phyloP scores from a whole-genome alignment of 2,113 vertebrate genomes.

The Telmatochromis sp. region DNA sequence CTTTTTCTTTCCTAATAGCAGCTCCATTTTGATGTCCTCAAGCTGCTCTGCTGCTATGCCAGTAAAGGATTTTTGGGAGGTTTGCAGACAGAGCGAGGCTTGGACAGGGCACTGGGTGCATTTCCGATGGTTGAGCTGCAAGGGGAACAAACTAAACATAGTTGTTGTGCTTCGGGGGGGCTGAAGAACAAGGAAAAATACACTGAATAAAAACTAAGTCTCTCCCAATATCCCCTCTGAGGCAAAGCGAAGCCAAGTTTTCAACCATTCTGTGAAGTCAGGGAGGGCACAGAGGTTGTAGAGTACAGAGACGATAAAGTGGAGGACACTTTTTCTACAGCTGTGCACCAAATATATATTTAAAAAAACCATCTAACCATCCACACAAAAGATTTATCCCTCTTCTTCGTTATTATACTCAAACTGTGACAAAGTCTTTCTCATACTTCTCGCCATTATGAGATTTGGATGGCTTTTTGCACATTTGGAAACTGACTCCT shows the following conservation, averaged over 20 bases:
- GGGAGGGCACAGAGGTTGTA: constrained; percentile 17
- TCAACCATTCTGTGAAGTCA: constrained; percentile 33
- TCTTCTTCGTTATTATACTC: not conserved
- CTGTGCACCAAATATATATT: constrained; percentile 8
- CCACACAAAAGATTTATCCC: not conserved
- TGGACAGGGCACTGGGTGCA: not conserved
- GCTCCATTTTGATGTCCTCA: not conserved
- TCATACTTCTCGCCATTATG: not conserved
- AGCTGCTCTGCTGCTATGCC: not conserved
- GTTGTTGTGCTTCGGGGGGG: constrained; percentile 31
- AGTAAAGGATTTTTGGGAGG: not conserved
- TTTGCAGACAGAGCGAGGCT: constrained; percentile 1
- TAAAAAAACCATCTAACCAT: not conserved
- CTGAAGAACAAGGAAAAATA: constrained; percentile 4
- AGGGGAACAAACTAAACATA: constrained; percentile 31
- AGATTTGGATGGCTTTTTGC: constrained; percentile 14
- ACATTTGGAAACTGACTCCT: constrained; percentile 19
- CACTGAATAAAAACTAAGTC: constrained; percentile 13
- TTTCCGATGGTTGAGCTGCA: constrained; percentile 9
- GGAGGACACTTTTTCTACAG: not conserved
- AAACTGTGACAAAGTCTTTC: not conserved
- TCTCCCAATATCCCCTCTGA: constrained; percentile 19
- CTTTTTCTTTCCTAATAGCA: not conserved
- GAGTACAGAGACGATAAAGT: constrained; percentile 12
- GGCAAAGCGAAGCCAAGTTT: constrained; percentile 22